phyloP scores from a whole-genome alignment of 2,888 invertebrate species.

The Lamellibrachia columna region DNA sequence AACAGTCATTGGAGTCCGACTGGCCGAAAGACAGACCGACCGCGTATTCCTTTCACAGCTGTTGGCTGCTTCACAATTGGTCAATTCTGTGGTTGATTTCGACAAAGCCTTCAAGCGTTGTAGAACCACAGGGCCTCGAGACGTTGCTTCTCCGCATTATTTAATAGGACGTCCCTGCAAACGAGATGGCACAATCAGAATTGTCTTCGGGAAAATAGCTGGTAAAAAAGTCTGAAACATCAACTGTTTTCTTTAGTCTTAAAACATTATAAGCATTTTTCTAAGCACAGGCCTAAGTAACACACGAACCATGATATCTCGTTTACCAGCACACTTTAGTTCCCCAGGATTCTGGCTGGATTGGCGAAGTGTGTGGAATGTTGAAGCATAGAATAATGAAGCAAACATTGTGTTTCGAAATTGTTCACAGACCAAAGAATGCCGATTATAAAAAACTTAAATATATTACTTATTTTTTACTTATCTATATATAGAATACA shows the following conservation, averaged over 20 bases:
- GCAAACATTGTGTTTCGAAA: no score
- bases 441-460: background rate
- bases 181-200: background rate
- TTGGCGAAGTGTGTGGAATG: no score
- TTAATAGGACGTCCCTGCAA: conserved; percentile 7
- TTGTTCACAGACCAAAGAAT: no score
- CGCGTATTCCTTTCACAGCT: background rate
- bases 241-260: no score
- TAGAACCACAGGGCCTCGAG: background rate
- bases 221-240: no score
- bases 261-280: no score
- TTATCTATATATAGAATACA: background rate
- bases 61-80: background rate
- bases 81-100: conserved; percentile 7
- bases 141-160: background rate
- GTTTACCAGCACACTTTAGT: no score
- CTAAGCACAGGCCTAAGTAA: no score
- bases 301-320: no score
- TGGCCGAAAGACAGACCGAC: background rate
- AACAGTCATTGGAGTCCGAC: background rate
- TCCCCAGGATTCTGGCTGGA: no score
- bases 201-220: no score
- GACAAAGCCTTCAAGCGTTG: background rate
- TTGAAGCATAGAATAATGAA: no score
- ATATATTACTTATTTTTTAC: background rate